Percentiles rank a stretch among this genome's conserved stretches.
Conservation (phyloP, 2,797 vertebrate genomes). For the Dermochelys coriacea region DNA sequence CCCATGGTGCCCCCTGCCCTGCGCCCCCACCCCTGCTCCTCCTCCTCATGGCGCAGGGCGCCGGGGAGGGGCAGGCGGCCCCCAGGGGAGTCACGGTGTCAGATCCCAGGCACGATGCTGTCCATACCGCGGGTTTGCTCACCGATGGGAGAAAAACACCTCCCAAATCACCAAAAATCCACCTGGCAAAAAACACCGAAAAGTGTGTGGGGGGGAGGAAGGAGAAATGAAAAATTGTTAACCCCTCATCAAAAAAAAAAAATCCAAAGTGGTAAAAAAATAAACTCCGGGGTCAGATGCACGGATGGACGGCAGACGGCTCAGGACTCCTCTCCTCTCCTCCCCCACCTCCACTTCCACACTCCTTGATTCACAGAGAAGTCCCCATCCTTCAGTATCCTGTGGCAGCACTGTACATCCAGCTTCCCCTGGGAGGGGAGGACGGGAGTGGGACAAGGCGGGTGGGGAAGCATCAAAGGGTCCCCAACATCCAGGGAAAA, state of each 20-base stretch:
- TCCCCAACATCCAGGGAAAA: neutral
- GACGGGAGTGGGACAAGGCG: conserved; percentile 54
- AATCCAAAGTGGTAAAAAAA: neutral
- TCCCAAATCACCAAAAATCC: neutral
- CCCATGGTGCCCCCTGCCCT: conserved; percentile 77
- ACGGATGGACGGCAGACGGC: neutral
- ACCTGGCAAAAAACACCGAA: neutral
- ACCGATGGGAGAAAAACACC: conserved; percentile 11
- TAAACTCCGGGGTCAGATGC: neutral
- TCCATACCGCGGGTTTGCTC: conserved; percentile 44
- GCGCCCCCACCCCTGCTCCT: conserved; percentile 78
- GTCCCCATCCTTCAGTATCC: neutral
- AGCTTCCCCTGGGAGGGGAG: neutral
- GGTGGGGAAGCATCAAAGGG: neutral
- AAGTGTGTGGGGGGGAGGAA: neutral
- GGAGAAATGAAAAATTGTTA: neutral
- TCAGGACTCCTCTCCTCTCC: neutral
- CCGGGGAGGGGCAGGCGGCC: neutral
- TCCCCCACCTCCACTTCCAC: neutral
- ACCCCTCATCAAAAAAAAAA: neutral
- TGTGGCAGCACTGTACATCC: neutral
- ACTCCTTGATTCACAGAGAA: neutral
- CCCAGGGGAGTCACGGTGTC: conserved; percentile 68
- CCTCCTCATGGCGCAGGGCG: conserved; percentile 73
- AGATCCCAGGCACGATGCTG: conserved; percentile 66